Base-by-base conservation (phyloP, 2,888 invertebrate species). In the Phragmatobia fuliginosa region DNA sequence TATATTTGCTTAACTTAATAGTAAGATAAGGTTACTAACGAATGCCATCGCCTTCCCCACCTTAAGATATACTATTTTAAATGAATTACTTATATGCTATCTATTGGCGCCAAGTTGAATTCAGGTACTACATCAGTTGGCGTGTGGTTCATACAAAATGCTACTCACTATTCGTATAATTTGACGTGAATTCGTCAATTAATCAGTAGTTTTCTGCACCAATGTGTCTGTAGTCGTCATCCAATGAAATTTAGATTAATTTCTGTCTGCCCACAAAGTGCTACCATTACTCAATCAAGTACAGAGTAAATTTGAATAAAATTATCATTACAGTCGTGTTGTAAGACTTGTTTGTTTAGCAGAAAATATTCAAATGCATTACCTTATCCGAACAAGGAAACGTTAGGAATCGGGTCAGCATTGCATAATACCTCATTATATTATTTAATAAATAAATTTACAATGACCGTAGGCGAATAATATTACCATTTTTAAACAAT, bases 321-420 rank as follows among this genome's bases (percentile, higher is more conserved):
- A 61, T 61, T 61, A 61, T 38, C 25, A 61, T 38, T 38, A 38
- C 38, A 28, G 38, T 38, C 18, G 36, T 18, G 61, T 38, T 38
- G 28, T 16, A 56, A 56, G 14, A 56, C 14, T 28, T 28, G 56
- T 56, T 56, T 16, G 56, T 56, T 28, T 28, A 28, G 16, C 28
- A 56, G 56, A 56, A 28, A 28, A 56, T 28, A 28, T 56, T 56
- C 28, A 56, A 56, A 56, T 56, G 56, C 56, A 56, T 28, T 56
- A 56, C 56, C 45, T 56, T 16, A 56, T 28, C 56, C 16, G 28
- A 14, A 56, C 56, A 28, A 56, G 56, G 56, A 56, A 56, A 7
- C 56, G 7, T 56, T 56, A 56, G 5, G 56, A 56, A 28, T 56
- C 28, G 56, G 56, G 56, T 56, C 5, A 56, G 56, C 6, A 16